A percentile compares a stretch with the other conserved stretches of the same genome.
Conservation (phyloP, 2,113 vertebrate species). For the Lamprologus ornatipinnis region DNA sequence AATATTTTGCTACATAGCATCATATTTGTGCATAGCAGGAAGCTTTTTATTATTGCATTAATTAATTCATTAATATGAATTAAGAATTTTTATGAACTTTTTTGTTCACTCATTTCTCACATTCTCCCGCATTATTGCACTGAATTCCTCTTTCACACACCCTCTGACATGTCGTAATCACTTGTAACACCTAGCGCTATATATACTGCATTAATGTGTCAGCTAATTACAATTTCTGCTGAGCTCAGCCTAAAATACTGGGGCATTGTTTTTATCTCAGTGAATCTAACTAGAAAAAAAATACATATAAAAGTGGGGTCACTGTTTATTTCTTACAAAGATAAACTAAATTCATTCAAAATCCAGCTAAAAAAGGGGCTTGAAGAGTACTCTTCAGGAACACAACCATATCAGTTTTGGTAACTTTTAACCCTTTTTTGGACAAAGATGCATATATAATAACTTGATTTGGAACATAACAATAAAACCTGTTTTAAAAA, state of each 20-base stretch:
- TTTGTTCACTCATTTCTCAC: not conserved
- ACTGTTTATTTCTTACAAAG: not conserved
- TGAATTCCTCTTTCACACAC: not conserved
- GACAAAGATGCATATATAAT: not conserved
- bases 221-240: not conserved
- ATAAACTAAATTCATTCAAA: not conserved
- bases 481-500: not conserved
- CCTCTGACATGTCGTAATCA: not conserved
- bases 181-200: not conserved
- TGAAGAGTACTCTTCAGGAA: not conserved
- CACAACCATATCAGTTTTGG: not conserved
- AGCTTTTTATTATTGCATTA: not conserved
- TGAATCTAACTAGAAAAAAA: not conserved
- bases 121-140: not conserved
- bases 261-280: not conserved
- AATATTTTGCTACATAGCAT: not conserved
- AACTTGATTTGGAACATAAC: not conserved
- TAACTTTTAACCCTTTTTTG: not conserved
- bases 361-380: not conserved
- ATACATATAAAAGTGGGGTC: not conserved
- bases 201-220: not conserved
- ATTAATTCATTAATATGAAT: not conserved
- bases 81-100: not conserved
- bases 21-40: not conserved
- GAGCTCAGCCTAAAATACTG: not conserved